Evolutionary conservation across 2,113 vertebrate species (phyloP).

Genomic region (Microtus pennsylvanicus): DNA sequence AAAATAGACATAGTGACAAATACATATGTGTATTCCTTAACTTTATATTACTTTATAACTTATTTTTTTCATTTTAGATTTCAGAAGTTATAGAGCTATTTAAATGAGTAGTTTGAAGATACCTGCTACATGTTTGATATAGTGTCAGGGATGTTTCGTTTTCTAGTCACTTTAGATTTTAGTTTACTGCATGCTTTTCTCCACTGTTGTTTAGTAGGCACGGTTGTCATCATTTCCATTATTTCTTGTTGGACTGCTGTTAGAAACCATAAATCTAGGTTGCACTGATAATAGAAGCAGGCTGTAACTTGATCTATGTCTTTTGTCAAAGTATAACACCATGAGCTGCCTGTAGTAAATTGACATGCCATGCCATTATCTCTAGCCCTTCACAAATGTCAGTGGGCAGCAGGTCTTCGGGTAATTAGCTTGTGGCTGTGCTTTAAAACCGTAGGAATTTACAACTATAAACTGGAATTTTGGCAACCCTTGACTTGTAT

Average conservation of each 20-base stretch:
- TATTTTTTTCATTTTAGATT: constrained; percentile 35
- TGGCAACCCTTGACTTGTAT: constrained; percentile 52
- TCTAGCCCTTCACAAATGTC: constrained; percentile 63
- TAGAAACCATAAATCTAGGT: constrained; percentile 78
- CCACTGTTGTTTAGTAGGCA: constrained; percentile 63
- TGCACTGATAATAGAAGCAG: constrained; percentile 72
- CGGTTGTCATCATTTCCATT: constrained; percentile 77
- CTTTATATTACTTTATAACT: constrained; percentile 62
- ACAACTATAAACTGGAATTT: constrained; percentile 70
- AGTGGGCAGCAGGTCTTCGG: constrained; percentile 68
- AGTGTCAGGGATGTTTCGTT: constrained; percentile 67
- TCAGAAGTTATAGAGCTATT: constrained; percentile 62
- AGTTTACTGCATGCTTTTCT: constrained; percentile 72
- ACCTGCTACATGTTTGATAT: constrained; percentile 64
- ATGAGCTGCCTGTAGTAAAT: constrained; percentile 72
- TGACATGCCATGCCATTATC: constrained; percentile 75
- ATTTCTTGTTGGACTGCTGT: constrained; percentile 72
- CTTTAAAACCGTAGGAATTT: constrained; percentile 76
- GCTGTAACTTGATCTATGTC: constrained; percentile 78
- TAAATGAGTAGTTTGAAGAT: constrained; percentile 61
- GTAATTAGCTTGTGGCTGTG: constrained; percentile 67
- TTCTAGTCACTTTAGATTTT: constrained; percentile 63
- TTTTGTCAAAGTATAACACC: constrained; percentile 73
- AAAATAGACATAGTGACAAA: constrained; percentile 17
- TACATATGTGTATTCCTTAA: constrained; percentile 43